These are phyloP conservation scores for Mustela erminea DNA, from an alignment of 2,797 vertebrate species.

Conservation along the genomic window DNA sequence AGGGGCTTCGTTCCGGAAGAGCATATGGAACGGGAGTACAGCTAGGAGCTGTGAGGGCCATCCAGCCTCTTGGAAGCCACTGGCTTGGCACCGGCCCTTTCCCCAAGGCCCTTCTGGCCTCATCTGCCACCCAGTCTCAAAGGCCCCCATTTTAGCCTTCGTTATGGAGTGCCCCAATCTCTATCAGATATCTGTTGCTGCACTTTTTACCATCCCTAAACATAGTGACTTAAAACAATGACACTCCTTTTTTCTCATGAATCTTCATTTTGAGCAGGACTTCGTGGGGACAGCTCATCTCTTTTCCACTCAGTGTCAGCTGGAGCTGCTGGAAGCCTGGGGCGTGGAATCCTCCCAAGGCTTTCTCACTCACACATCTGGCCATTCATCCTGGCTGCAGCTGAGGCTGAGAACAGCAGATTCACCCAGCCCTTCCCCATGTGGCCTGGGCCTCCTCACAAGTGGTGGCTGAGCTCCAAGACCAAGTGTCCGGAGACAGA, in stretches of 20 bases:
- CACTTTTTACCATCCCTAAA: neutral
- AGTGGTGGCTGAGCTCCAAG: neutral
- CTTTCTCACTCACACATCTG: neutral
- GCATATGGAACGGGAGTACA: neutral
- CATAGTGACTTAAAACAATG: neutral
- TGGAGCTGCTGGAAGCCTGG: neutral
- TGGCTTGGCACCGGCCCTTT: neutral
- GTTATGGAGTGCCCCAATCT: neutral
- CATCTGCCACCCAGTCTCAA: neutral
- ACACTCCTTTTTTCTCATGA: neutral
- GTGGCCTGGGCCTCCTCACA: neutral
- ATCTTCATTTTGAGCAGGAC: neutral
- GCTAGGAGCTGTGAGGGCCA: neutral
- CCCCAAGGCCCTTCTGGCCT: neutral
- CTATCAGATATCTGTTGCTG: neutral
- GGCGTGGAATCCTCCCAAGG: neutral
- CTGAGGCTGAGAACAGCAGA: neutral
- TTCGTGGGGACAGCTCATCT: neutral
- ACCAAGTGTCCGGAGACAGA: neutral
- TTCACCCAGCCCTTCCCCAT: neutral
- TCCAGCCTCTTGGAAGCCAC: neutral
- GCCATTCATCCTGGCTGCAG: neutral
- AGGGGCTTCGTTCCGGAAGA: neutral
- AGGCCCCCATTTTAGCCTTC: neutral
- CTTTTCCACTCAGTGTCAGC: neutral